Base-by-base conservation (phyloP, 2,113 vertebrate genomes). In the Oophaga pumilio region DNA sequence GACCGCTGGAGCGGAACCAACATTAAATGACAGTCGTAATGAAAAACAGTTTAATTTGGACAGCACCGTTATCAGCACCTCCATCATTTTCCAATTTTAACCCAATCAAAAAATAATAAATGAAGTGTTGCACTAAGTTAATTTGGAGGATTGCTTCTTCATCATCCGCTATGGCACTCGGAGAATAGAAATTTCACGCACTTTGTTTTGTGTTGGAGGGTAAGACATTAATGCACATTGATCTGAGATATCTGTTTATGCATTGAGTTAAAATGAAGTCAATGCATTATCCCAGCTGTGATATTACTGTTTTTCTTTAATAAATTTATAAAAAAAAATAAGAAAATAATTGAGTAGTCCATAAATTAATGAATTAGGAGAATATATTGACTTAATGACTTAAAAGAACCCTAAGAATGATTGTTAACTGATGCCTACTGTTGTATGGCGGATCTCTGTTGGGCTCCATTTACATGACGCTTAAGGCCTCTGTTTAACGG, bases 11-110 rank as follows among this genome's bases (percentile, higher is more conserved):
- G 89, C 89, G 90, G 91, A 92, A 92, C 90, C 0, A 49, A 86
- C 74, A 85, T 91, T 93, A 92, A 92, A 91, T 91, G 90, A 86
- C 89, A 64, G 1, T 49, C 91, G 89, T 91, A 90, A 89, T 90
- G 78, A 91, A 92, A 80, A 89, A 77, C 87, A 91, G 90, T 92
- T 92, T 93, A 88, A 89, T 82, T 92, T 91, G 80, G 82, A 76
- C 90, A 89, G 8, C 68, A 89, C 88, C 86, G 53, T 82, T 87
- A 82, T 81, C 73, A 82, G 43, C 66, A 73, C 86, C 86, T 87
- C 53, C 86, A 86, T 86, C 85, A 86, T 86, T 86, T 86, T 87
- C 77, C 85, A 81, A 87, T 82, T 81, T 87, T 87, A 81, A 82
- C 78, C 85, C 78, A 87, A 90, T 91, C 86, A 91, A 87, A 69